phyloP scores from a whole-genome alignment of 2,888 invertebrate species.

The Stenotaenia linearis region DNA sequence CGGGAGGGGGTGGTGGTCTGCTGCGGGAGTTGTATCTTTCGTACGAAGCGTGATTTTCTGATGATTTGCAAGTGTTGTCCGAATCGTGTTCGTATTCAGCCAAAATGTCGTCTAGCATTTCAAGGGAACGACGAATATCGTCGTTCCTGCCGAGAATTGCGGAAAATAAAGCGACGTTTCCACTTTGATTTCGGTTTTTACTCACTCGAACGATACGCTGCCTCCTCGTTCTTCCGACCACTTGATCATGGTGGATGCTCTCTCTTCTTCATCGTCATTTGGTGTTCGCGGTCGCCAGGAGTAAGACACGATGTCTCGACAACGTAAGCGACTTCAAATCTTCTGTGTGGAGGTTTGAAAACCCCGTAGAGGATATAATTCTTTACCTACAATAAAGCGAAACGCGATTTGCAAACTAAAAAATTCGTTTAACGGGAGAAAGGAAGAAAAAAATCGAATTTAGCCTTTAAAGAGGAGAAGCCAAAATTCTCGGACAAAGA shows the following conservation, averaged over 20 bases:
- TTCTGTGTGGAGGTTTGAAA: background rate
- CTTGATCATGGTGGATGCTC: background rate
- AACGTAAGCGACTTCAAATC: background rate
- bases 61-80: background rate
- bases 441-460: background rate
- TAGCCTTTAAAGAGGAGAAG: background rate
- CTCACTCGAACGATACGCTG: background rate
- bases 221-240: background rate
- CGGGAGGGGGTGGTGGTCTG: slow-evolving; percentile 28
- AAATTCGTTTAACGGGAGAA: background rate
- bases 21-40: background rate
- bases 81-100: slow-evolving; percentile 77
- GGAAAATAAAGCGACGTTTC: too few species aligned
- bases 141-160: slow-evolving; percentile 59
- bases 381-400: background rate
- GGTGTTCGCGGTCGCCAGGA: background rate
- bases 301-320: background rate
- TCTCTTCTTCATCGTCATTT: background rate
- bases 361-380: background rate
- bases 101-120: slow-evolving; percentile 79
- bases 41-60: background rate
- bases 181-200: too few species aligned
- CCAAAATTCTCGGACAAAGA: too few species aligned
- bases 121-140: slow-evolving; percentile 81
- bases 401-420: background rate